Evolutionary conservation across 2,113 vertebrate species (phyloP), one percentile per base, ranked within the genome.

Genomic region (Suncus etruscus): DNA sequence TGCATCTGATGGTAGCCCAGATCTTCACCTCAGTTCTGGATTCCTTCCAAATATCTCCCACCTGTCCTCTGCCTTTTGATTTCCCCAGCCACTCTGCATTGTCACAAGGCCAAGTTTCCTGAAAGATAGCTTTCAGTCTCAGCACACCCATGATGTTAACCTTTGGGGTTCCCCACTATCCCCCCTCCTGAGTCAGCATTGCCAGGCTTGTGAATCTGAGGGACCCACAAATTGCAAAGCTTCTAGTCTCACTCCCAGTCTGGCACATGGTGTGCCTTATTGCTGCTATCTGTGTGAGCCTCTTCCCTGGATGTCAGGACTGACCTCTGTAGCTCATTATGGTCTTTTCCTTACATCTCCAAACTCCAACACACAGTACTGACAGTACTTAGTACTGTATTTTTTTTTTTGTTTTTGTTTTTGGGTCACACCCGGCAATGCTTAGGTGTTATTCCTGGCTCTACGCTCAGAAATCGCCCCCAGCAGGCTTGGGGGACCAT

Each of bases 41-140:
- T 75, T 89, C 86, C 68, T 90, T 92, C 50, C 39, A 89, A 63
- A 1, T 39, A 39, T 91, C 25, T 90, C 75, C 68, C 63, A 90
- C 39, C 11, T 82, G 68, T 83, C 4, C 32, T 83, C 48, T 79
- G 58, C 6, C 86, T 95, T 68, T 66, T 91, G 48, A 80, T 90
- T 14, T 72, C 70, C 45, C 83, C 89, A 58, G 65, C 84, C 86
- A 77, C 31, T 87, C n/a, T 82, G 73, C 20, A 86, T 18, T 72
- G 47, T 20, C 51, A 81, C 72, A 91, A 72, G 16, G 45, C 86
- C 78, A 86, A 70, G 48, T 84, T 92, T 70, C 92, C 32, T 68
- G 25, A 85, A 74, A 72, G 90, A n/a, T 1, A 65, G 29, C 50
- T 77, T 94, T 82, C 66, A 75, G n/a, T 80, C 72, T 84, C 25